Base-by-base conservation (phyloP, 1,140 invertebrate genomes). In the Eupeodes corollae region DNA sequence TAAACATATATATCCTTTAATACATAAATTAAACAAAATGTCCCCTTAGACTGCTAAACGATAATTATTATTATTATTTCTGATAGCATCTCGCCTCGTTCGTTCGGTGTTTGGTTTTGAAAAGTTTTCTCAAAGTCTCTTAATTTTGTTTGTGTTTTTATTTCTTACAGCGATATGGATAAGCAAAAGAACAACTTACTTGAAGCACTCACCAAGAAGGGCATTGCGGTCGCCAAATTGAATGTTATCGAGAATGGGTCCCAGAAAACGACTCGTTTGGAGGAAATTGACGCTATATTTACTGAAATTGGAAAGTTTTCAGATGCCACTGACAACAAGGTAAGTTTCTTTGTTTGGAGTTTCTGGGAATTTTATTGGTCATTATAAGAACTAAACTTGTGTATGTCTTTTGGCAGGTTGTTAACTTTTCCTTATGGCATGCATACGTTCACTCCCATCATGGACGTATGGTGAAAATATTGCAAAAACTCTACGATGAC, bases 401-500 rank as follows among this genome's bases (percentile, higher is more conserved):
- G 9, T 42, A 14, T 46, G n/a, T 42, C 8, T 19, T 37, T 33
- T 37, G n/a, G 40, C 54, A 86, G 78, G 77, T 82, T 8, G 72
- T 85, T 26, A 76, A 80, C 53, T 86, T 93, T 58, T 76, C 79
- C 6, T 70, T 91, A 30, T 89, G 86, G 80, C 86, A 95, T 64
- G 81, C 85, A 13, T 77, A 82, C 55, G 75, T 82, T 6, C 71
- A 85, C 55, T 73, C 78, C 52, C 85, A 91, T 44, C 87, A 84
- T 69, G 91, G 88, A 0, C 78, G 84, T 45, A 80, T 86, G 42
- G 61, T 89, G 38, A 90, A 89, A 67, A 74, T 85, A 44, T 64
- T 92, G 10, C 59, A 73, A 18, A 87, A 86, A 61, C 75, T 84
- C 50, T 75, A 79, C 38, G 91, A 95, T 55, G 89, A 94, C 34